Base-by-base conservation (phyloP, 53 echinoderm and acorn worm genomes). In the Pentamera pediparva region DNA sequence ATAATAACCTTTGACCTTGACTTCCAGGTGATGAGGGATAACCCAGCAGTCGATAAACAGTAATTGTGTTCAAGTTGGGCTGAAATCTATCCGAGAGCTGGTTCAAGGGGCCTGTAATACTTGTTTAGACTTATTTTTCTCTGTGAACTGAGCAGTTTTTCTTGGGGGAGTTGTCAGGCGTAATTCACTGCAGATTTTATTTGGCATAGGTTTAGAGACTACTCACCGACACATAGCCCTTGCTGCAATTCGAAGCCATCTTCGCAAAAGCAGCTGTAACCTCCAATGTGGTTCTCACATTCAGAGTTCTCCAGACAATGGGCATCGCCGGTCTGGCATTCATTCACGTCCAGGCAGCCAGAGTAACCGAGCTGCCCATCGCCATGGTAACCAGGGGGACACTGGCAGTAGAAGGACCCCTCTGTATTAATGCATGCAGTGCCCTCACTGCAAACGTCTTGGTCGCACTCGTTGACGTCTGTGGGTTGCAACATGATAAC, bases 371-470 rank as follows among this genome's bases (percentile, higher is more conserved):
- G 48, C 70, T 20, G 70, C 2, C 70, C 70, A 29, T 70, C 70
- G 12, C 70, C 70, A 30, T 12, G 32, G 70, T 48, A 70, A 17
- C 70, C 70, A 0, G 1, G 15, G 18, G 70, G 70, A 35, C 70
- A 70, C 31, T 31, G 15, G 33, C 70, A 70, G 34, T 50, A 11
- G 30, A 70, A 70, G 12, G 70, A 70, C 11, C 70, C 70, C 12
- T 3, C 33, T 2, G 70, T 70, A 18, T 70, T 70, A 33, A 32
- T 5, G 32, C 70, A 70, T 9, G 51, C 19, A 49, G 70, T 51
- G 3, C 19, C 32, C 21, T 32, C 50, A 5, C 48, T 4, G 17
- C 70, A 70, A n/a, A 51, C 49, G n/a, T 13, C 20, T 12, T 18
- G 24, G n/a, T 6, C 2, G 52, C 70, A 70, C 19, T 70, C 70